These are phyloP conservation scores for Arnoldichthys spilopterus DNA, from an alignment of 2,797 vertebrate species.

Conservation along the genomic window DNA sequence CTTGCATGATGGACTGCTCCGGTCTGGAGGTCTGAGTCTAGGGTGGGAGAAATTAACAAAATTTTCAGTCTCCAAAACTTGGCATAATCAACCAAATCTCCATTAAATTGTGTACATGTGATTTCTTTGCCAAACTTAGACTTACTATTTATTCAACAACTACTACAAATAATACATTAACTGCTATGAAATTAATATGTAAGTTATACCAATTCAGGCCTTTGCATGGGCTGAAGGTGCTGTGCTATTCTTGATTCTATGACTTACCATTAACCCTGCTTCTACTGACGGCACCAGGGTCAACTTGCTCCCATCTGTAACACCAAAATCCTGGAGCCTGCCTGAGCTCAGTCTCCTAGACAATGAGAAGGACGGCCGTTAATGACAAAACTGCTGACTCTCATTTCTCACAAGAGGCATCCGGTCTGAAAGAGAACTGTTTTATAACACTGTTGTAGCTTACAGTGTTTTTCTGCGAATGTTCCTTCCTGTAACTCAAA, in stretches of 20 bases:
- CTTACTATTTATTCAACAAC: neutral
- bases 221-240: neutral
- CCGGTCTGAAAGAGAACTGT: slow-evolving; percentile 23
- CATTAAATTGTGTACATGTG: too few relatives aligned
- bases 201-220: neutral
- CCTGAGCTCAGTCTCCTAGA: slow-evolving; percentile 86
- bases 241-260: neutral
- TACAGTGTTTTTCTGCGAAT: slow-evolving; percentile 2
- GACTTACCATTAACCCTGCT: slow-evolving; percentile 87
- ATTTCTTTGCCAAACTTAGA: too few relatives aligned
- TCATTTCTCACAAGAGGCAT: neutral
- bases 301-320: slow-evolving; percentile 88
- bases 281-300: slow-evolving; percentile 90
- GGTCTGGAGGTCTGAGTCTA: slow-evolving; percentile 83
- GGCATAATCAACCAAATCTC: too few relatives aligned
- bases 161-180: neutral
- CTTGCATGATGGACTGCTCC: slow-evolving; percentile 88
- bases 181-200: neutral
- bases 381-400: neutral
- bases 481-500: slow-evolving; percentile 10
- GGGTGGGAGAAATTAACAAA: slow-evolving; percentile 22
- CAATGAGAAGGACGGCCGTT: slow-evolving; percentile 9
- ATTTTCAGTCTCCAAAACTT: too few relatives aligned
- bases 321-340: slow-evolving; percentile 85
- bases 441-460: neutral